A percentile compares a stretch with the other conserved stretches of the same genome.
phyloP scores from a whole-genome alignment of 2,888 invertebrate genomes.

The Nipponacmea schrenckii region DNA sequence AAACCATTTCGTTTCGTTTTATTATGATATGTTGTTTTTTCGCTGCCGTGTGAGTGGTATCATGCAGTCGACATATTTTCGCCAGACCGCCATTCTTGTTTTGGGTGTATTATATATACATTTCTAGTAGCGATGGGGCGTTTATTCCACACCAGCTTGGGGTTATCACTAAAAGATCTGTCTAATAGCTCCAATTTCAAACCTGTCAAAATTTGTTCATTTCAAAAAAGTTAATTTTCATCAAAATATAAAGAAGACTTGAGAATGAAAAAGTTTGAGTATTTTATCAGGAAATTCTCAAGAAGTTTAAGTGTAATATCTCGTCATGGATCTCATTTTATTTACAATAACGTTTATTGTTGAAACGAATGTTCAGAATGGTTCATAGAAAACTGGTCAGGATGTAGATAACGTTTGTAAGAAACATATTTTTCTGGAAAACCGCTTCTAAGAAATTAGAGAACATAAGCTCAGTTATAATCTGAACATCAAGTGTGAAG shows the following conservation, averaged over 20 bases:
- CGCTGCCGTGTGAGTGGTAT: not conserved
- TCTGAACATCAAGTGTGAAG: too few relatives aligned
- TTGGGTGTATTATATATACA: constrained; percentile 4
- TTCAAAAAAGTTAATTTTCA: constrained; percentile 15
- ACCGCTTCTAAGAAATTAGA: not conserved
- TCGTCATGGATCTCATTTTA: not conserved
- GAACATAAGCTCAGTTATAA: too few relatives aligned
- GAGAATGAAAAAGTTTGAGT: not conserved
- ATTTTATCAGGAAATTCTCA: constrained; percentile 5
- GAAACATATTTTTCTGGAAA: not conserved
- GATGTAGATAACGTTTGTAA: constrained; percentile 1
- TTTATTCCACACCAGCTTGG: not conserved
- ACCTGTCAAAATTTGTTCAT: constrained; percentile 26
- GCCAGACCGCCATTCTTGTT: constrained; percentile 8
- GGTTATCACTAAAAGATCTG: constrained; percentile 10
- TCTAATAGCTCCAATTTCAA: constrained; percentile 24
- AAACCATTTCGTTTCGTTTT: constrained; percentile 7
- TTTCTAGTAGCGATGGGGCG: constrained; percentile 6
- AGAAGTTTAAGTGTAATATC: constrained; percentile 6
- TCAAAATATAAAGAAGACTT: not conserved
- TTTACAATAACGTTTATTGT: constrained; percentile 8
- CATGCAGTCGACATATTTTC: constrained; percentile 2
- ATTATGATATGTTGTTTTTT: constrained; percentile 1
- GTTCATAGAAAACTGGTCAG: not conserved
- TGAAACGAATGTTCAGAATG: constrained; percentile 6